phyloP scores from a whole-genome alignment of 2,797 vertebrate species.

The Gymnopithys bicolor region DNA sequence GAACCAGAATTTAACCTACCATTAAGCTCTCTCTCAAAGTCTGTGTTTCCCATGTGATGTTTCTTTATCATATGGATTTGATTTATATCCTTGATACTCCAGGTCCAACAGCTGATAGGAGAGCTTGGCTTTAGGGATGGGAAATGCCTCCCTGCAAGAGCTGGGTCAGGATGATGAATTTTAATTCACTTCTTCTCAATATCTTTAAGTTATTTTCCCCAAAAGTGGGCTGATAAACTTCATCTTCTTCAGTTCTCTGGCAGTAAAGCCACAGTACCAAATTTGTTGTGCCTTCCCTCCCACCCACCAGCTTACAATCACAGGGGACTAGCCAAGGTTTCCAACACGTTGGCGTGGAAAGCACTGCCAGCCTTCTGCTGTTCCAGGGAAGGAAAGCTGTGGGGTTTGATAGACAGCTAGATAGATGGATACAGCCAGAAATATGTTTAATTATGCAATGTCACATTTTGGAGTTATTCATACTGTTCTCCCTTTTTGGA shows the following conservation, averaged over 20 bases:
- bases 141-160: background rate
- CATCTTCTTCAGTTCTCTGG: background rate
- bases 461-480: constrained; percentile 33
- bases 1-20: background rate
- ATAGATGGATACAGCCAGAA: constrained; percentile 3
- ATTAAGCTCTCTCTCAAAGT: background rate
- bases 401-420: background rate
- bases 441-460: constrained; percentile 19
- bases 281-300: background rate
- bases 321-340: background rate
- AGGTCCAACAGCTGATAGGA: fast-evolving
- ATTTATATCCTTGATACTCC: fast-evolving
- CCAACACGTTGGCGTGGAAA: background rate
- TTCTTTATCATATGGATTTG: fast-evolving
- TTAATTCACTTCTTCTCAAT: background rate
- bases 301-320: background rate
- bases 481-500: constrained; percentile 8
- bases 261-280: background rate
- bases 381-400: background rate
- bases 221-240: background rate
- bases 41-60: background rate
- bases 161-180: background rate
- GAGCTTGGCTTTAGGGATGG: background rate
- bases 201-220: background rate
- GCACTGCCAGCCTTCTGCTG: background rate